Percentiles rank a stretch among this genome's conserved stretches.
These are phyloP conservation scores for Metaphire vulgaris DNA, from an alignment of 1,140 invertebrate genomes.

Conservation along the genomic window DNA sequence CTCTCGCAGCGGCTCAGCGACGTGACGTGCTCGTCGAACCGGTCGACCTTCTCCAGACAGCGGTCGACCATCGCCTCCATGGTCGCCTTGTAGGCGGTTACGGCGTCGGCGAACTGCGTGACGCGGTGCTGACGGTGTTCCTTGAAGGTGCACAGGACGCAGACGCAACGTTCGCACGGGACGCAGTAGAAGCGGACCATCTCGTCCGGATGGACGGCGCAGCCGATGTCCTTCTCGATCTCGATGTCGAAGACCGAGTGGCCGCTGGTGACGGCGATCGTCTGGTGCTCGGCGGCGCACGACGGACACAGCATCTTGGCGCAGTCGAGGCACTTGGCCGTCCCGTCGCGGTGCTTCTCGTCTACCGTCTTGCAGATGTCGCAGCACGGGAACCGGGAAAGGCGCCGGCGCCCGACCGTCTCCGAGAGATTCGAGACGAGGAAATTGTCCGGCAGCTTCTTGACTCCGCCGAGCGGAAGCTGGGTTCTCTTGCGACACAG, in stretches of 20 bases:
- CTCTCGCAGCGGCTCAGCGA: constrained; percentile 43
- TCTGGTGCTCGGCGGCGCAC: constrained; percentile 50
- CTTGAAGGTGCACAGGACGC: constrained; percentile 53
- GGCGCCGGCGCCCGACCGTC: constrained; percentile 44
- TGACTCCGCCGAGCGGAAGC: constrained; percentile 52
- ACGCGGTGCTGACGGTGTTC: constrained; percentile 54
- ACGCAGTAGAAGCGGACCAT: constrained; percentile 53
- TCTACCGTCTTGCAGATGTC: constrained; percentile 47
- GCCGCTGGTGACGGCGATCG: constrained; percentile 49
- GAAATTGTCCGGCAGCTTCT: constrained; percentile 54
- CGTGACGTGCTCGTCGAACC: constrained; percentile 44
- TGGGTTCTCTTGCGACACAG: constrained; percentile 53
- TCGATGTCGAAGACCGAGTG: constrained; percentile 53
- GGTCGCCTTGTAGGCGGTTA: constrained; percentile 49
- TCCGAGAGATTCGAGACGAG: constrained; percentile 50
- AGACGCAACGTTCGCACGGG: constrained; percentile 51
- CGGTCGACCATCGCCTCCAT: constrained; percentile 45
- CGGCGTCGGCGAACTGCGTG: constrained; percentile 49
- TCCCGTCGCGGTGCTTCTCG: too few species aligned
- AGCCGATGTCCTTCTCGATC: constrained; percentile 54
- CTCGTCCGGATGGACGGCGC: constrained; percentile 51
- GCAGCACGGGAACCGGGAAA: constrained; percentile 51
- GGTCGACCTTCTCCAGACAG: constrained; percentile 47
- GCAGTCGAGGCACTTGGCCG: constrained; percentile 53
- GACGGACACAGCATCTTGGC: constrained; percentile 51